phyloP scores from a whole-genome alignment of 2,113 vertebrate species.

The Nothocercus julius region DNA sequence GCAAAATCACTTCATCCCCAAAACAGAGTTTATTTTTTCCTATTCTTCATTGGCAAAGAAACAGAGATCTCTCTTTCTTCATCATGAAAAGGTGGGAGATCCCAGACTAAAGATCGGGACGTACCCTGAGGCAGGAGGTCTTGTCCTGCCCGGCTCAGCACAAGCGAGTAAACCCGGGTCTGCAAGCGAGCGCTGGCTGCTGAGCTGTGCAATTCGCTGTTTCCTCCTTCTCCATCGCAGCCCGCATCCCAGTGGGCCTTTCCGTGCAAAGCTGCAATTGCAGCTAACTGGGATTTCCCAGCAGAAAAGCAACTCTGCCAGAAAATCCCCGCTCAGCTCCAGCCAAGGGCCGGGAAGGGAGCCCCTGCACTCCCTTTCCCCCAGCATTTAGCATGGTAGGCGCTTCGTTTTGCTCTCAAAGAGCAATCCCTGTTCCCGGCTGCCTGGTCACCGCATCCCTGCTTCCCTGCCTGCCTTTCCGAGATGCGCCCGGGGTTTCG shows the following conservation, averaged over 20 bases:
- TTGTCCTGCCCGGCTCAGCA: background rate
- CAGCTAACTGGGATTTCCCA: constrained; percentile 40
- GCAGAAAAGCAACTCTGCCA: background rate
- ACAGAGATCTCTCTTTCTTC: background rate
- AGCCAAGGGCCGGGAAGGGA: background rate
- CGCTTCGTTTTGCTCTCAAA: background rate
- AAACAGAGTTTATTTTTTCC: no score
- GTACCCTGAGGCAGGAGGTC: background rate
- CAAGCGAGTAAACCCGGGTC: background rate
- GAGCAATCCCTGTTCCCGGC: background rate
- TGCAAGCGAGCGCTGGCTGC: background rate
- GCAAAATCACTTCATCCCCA: background rate
- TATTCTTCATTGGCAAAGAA: background rate
- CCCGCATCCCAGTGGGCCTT: background rate
- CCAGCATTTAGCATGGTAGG: background rate
- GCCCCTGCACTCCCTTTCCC: background rate
- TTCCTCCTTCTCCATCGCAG: background rate
- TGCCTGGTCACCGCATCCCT: fast-evolving
- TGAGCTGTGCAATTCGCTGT: background rate
- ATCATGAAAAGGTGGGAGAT: background rate
- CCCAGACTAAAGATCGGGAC: background rate
- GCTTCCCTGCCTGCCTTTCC: background rate
- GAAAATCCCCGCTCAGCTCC: constrained; percentile 15
- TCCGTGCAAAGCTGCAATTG: background rate
- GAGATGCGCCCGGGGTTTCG: background rate